Conservation (phyloP, 2,888 invertebrate genomes). For the Uloborus plumipes region DNA sequence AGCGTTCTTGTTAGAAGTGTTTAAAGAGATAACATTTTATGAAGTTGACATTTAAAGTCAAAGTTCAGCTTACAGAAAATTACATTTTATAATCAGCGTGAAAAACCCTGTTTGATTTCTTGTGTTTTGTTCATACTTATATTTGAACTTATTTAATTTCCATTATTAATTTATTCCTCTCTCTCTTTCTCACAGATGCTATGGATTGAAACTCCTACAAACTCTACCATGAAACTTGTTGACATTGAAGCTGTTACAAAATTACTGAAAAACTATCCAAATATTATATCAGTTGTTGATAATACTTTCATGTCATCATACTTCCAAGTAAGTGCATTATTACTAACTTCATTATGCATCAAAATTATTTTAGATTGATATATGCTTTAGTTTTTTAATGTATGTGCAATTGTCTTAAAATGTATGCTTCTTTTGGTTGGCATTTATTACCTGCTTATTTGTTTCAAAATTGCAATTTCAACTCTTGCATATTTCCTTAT, state of each 20-base stretch:
- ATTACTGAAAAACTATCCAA: conserved; percentile 75
- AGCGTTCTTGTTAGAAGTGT: no score
- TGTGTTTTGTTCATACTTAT: neutral
- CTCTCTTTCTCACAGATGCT: conserved; percentile 74
- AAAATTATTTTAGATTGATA: neutral
- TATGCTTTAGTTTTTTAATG: no score
- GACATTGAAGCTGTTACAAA: conserved; percentile 84
- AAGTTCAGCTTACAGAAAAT: no score
- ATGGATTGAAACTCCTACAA: conserved; percentile 97
- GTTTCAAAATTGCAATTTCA: no score
- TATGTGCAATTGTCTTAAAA: no score
- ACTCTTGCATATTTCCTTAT: no score
- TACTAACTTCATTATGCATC: neutral
- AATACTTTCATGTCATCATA: conserved; percentile 95
- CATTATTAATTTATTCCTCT: neutral
- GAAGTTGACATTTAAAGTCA: no score
- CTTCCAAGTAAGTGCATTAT: conserved; percentile 76
- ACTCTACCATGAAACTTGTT: conserved; percentile 88
- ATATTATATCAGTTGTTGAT: conserved; percentile 85
- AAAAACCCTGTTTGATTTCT: no score
- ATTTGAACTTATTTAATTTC: neutral
- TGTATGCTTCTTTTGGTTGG: no score
- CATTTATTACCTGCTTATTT: no score
- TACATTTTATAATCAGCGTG: no score
- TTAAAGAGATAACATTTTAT: no score